Percentiles rank a stretch among this genome's conserved stretches.
phyloP scores from a whole-genome alignment of 2,113 vertebrate genomes.

The rat (Rattus norvegicus) region GRCr8 NC_086023.1:136553001-136553500 shows the following conservation, averaged over 20 bases:
- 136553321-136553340: background rate
- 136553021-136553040: background rate
- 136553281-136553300: background rate
- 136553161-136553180: background rate
- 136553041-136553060: background rate
- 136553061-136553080: background rate
- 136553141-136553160: background rate
- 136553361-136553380: accelerated
- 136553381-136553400: background rate
- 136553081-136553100: accelerated
- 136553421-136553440: background rate
- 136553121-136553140: background rate
- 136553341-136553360: background rate
- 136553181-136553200: background rate
- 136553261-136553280: background rate
- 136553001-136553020: too few relatives aligned
- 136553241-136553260: background rate
- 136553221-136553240: background rate
- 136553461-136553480: background rate
- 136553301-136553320: background rate
- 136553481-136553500: too few relatives aligned
- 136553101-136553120: too few relatives aligned
- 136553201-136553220: background rate
- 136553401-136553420: background rate
- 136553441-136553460: background rate